A percentile compares a stretch with the other conserved stretches of the same genome.
Conservation (phyloP, 2,797 vertebrate species). For the Malacoraja senta region DNA sequence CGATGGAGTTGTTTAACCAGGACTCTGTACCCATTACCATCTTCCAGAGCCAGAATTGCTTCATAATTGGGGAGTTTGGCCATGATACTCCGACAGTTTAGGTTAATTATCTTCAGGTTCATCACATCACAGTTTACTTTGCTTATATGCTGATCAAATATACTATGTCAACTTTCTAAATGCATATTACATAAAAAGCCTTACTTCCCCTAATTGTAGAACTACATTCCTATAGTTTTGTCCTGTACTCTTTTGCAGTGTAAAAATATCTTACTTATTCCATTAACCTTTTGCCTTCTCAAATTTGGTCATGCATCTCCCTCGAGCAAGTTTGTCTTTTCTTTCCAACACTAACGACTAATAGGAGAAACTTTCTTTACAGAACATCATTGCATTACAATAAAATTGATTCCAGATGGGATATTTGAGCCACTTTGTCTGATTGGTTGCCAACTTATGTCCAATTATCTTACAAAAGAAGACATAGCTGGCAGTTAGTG, state of each 20-base stretch:
- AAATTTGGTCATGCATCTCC: not conserved
- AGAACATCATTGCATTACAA: not conserved
- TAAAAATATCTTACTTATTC: not conserved
- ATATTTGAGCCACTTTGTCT: slow-evolving; percentile 12
- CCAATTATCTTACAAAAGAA: slow-evolving; percentile 17
- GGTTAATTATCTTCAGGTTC: too few relatives aligned
- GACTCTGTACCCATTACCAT: too few relatives aligned
- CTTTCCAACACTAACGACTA: not conserved
- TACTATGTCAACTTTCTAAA: not conserved
- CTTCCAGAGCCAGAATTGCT: too few relatives aligned
- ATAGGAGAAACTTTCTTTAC: not conserved
- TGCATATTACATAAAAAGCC: not conserved
- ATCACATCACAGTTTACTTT: too few relatives aligned
- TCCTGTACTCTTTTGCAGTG: not conserved
- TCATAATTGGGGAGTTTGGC: too few relatives aligned
- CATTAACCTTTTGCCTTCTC: not conserved
- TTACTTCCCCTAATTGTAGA: not conserved
- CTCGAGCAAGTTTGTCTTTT: not conserved
- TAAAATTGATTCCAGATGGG: slow-evolving; percentile 28
- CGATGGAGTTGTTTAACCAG: too few relatives aligned
- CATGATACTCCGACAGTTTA: too few relatives aligned
- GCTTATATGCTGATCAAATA: not conserved
- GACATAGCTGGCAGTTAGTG: not conserved
- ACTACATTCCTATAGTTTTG: not conserved
- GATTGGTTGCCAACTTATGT: not conserved